Percentiles rank a stretch among this genome's conserved stretches.
These are phyloP conservation scores for Vireo griseus DNA, from an alignment of 2,797 vertebrate species.

Conservation along the genomic window DNA sequence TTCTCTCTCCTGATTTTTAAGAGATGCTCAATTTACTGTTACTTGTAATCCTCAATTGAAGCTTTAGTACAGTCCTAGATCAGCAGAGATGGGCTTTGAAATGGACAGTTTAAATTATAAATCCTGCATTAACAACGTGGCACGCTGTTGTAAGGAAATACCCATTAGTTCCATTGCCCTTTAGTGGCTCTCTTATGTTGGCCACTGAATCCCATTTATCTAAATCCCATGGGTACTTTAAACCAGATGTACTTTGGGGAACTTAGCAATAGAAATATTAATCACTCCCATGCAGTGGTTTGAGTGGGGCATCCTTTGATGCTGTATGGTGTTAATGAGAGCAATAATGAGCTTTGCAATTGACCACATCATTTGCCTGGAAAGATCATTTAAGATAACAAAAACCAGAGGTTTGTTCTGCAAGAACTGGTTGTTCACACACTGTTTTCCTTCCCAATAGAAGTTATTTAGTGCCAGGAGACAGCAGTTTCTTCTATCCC, in stretches of 20 bases:
- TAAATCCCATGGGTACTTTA: background rate
- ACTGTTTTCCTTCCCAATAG: background rate
- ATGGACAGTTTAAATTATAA: background rate
- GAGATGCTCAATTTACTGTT: background rate
- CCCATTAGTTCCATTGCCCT: background rate
- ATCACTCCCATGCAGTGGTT: background rate
- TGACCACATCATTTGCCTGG: background rate
- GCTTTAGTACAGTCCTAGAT: background rate
- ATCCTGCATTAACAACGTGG: background rate
- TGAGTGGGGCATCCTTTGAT: background rate
- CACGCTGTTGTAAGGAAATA: background rate
- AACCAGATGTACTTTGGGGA: background rate
- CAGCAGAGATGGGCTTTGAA: background rate
- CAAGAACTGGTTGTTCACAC: background rate
- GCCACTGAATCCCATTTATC: background rate
- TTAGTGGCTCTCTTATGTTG: background rate
- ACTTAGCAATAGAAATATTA: background rate
- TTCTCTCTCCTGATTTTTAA: background rate
- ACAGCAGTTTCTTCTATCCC: background rate
- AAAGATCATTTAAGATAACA: background rate
- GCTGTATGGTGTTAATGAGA: background rate
- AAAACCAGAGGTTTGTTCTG: background rate
- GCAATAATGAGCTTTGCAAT: background rate
- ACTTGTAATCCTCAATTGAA: background rate
- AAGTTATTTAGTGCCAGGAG: conserved; percentile 4